phyloP scores from a whole-genome alignment of 2,113 vertebrate genomes.

The Pangasianodon gigas region DNA sequence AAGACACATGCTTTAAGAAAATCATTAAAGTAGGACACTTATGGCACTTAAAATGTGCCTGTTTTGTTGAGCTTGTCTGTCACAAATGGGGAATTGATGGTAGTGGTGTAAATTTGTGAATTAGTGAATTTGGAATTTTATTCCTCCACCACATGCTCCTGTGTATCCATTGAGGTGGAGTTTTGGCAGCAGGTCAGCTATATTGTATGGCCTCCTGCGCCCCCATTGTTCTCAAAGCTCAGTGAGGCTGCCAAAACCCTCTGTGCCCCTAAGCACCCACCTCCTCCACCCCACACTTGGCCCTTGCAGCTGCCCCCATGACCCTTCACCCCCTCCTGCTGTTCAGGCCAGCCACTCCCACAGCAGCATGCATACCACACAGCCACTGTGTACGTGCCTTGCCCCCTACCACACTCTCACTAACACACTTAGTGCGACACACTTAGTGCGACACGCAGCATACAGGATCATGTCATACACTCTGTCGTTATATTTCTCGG shows the following conservation, averaged over 20 bases:
- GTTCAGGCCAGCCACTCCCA: conserved; percentile 39
- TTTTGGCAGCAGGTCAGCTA: conserved; percentile 61
- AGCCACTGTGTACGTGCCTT: not conserved
- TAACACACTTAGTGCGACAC: not conserved
- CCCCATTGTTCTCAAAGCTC: conserved; percentile 73
- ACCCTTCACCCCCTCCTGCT: conserved; percentile 75
- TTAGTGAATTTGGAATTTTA: not conserved
- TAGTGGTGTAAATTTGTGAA: not conserved
- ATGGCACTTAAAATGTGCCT: conserved; percentile 13
- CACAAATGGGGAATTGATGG: conserved; percentile 21
- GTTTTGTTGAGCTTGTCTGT: conserved; percentile 20
- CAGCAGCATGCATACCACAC: conserved; percentile 31
- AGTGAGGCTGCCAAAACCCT: conserved; percentile 67
- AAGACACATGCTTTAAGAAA: conserved; percentile 45
- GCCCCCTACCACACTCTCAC: not conserved
- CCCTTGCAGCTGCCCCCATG: conserved; percentile 74
- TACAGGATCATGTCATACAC: not conserved
- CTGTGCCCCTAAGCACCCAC: conserved; percentile 70
- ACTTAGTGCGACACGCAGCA: not conserved
- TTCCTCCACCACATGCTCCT: not conserved
- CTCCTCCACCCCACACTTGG: conserved; percentile 65
- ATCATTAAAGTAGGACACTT: conserved; percentile 26
- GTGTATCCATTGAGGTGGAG: conserved; percentile 63
- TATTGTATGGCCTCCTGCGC: conserved; percentile 73
- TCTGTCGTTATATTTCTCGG: not conserved